Percentiles rank a stretch among this genome's conserved stretches.
Evolutionary conservation across 2,797 vertebrate species (phyloP).

Genomic region (Pseudochaenichthys georgianus): DNA sequence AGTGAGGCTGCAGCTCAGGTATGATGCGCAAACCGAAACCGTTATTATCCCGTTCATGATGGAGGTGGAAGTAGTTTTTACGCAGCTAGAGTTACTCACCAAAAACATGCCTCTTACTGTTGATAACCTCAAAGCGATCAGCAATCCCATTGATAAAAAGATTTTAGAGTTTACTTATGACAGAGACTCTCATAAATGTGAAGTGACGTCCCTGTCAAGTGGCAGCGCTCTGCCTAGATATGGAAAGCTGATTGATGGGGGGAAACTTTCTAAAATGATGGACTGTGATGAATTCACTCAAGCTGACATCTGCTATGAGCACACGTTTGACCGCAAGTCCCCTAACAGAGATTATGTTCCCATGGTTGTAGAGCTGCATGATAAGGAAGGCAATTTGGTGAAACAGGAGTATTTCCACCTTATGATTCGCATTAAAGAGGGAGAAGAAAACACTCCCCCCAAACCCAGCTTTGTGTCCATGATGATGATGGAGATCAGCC

Average conservation of each 20-base stretch:
- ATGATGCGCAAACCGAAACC: conserved; percentile 90
- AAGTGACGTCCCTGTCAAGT: conserved; percentile 84
- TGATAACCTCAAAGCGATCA: conserved; percentile 87
- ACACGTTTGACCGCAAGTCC: conserved; percentile 87
- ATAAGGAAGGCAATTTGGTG: conserved; percentile 85
- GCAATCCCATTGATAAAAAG: conserved; percentile 88
- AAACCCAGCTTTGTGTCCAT: conserved; percentile 95
- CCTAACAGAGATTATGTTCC: conserved; percentile 94
- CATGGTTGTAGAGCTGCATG: conserved; percentile 92
- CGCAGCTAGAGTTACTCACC: conserved; percentile 93
- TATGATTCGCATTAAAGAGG: conserved; percentile 90
- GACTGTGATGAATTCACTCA: conserved; percentile 91
- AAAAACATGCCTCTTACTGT: conserved; percentile 94
- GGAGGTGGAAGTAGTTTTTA: conserved; percentile 95
- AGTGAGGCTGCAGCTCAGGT: conserved; percentile 93
- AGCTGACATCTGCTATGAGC: conserved; percentile 89
- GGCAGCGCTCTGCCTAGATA: conserved; percentile 89
- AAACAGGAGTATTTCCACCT: conserved; percentile 95
- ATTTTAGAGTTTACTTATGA: conserved; percentile 91
- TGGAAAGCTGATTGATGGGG: conserved; percentile 86
- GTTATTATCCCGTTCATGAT: conserved; percentile 93
- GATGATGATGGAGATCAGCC: conserved; percentile 98
- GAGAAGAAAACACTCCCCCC: conserved; percentile 90
- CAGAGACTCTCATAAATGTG: conserved; percentile 86
- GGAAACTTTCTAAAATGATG: conserved; percentile 84